phyloP scores from a whole-genome alignment of 2,888 invertebrate genomes.

The Stenurella melanura region DNA sequence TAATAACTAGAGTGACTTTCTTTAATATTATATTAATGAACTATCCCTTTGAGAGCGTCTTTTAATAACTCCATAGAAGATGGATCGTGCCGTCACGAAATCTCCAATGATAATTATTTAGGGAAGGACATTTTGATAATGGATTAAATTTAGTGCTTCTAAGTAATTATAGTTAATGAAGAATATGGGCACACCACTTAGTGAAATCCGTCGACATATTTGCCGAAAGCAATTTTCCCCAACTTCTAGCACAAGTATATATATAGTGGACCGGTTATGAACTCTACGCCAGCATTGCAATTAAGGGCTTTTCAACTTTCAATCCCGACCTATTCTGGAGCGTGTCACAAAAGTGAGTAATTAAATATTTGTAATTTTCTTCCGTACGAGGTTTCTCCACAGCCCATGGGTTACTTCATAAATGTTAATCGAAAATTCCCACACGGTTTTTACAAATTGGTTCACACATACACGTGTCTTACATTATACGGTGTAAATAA shows the following conservation, averaged over 20 bases:
- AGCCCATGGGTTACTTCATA: too few relatives aligned
- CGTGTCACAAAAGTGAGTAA: not conserved
- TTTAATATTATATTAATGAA: too few relatives aligned
- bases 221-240: constrained; percentile 34
- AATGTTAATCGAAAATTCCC: too few relatives aligned
- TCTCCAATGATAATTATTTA: constrained; percentile 26
- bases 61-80: not conserved
- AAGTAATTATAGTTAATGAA: constrained; percentile 39
- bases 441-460: too few relatives aligned
- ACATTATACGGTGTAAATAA: too few relatives aligned
- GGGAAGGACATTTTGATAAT: constrained; percentile 18
- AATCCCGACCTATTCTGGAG: not conserved
- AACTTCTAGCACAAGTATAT: constrained; percentile 30
- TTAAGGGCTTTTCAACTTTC: constrained; percentile 28
- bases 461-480: too few relatives aligned
- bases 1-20: too few relatives aligned
- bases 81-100: constrained; percentile 10
- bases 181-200: constrained; percentile 40
- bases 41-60: not conserved
- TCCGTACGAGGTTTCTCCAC: not conserved
- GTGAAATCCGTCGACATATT: constrained; percentile 38
- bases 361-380: not conserved
- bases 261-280: constrained; percentile 31
- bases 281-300: constrained; percentile 17
- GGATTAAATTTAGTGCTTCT: constrained; percentile 37